Evolutionary conservation across 2,888 invertebrate species (phyloP).

Genomic region (Orchesellides sinensis): DNA sequence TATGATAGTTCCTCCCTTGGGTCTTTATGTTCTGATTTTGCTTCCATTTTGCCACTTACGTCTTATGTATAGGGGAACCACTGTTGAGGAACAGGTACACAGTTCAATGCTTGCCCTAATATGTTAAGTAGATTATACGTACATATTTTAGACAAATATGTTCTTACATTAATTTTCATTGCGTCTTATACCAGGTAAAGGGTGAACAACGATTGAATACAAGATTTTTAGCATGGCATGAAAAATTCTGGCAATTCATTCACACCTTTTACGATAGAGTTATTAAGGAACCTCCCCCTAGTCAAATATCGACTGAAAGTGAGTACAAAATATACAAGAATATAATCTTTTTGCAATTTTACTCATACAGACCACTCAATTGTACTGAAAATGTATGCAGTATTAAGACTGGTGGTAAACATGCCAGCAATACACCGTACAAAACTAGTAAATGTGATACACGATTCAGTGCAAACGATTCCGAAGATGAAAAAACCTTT

Average conservation of each 20-base stretch:
- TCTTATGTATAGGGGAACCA: no score
- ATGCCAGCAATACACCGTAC: conserved; percentile 13
- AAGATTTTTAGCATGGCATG: no score
- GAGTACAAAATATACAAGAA: background rate
- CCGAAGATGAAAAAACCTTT: no score
- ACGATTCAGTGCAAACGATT: no score
- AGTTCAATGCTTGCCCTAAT: no score
- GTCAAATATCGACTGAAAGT: conserved; percentile 15
- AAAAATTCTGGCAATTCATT: conserved; percentile 16
- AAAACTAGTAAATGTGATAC: background rate
- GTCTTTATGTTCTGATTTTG: background rate
- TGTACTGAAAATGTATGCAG: background rate
- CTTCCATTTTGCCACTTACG: no score
- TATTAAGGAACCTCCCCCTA: background rate
- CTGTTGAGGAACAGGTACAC: no score
- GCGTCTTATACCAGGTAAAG: background rate
- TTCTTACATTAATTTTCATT: no score
- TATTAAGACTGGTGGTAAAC: background rate
- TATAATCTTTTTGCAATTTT: background rate
- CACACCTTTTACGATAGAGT: conserved; percentile 4
- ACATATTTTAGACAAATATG: no score
- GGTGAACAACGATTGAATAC: no score
- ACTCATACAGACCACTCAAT: background rate
- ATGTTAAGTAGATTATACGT: no score
- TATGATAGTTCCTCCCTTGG: conserved; percentile 14